A percentile compares a stretch with the other conserved stretches of the same genome.
These are phyloP conservation scores for Eucidaris tribuloides DNA, from an alignment of 35 echinoderm and acorn worm genomes.

Conservation along the genomic window DNA sequence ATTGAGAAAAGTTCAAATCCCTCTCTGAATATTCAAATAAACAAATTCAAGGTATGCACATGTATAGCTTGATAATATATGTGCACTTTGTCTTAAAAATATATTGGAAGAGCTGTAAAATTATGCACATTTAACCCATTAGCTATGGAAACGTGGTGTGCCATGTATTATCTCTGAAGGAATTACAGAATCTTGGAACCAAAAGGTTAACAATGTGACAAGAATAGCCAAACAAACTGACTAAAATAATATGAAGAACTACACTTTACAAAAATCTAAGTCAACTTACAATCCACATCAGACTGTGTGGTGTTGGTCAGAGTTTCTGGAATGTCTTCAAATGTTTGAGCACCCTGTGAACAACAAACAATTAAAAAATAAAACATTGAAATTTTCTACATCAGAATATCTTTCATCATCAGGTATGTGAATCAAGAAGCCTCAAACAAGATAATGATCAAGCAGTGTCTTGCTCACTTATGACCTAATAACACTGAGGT, in stretches of 20 bases:
- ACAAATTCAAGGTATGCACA: too few relatives aligned
- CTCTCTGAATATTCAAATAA: too few relatives aligned
- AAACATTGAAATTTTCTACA: too few relatives aligned
- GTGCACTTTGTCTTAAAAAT: too few relatives aligned
- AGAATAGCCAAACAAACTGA: background rate
- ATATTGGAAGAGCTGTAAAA: background rate
- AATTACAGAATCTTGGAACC: background rate
- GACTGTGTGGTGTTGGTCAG: constrained; percentile 60
- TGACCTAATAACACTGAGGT: background rate
- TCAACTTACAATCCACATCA: constrained; percentile 45
- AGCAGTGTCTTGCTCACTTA: too few relatives aligned
- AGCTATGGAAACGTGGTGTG: background rate
- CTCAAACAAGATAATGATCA: too few relatives aligned
- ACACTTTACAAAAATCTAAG: background rate
- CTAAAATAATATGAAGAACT: too few relatives aligned
- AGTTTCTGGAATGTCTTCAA: constrained; percentile 66
- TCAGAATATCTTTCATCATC: too few relatives aligned
- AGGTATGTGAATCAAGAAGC: too few relatives aligned
- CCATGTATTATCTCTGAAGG: background rate
- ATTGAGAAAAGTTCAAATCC: too few relatives aligned
- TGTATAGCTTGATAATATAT: too few relatives aligned
- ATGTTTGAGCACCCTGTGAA: constrained; percentile 48
- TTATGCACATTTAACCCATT: background rate
- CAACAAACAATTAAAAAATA: too few relatives aligned
- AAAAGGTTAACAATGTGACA: background rate